phyloP scores from a whole-genome alignment of 1,140 invertebrate genomes.

The Neodiprion virginianus region DNA sequence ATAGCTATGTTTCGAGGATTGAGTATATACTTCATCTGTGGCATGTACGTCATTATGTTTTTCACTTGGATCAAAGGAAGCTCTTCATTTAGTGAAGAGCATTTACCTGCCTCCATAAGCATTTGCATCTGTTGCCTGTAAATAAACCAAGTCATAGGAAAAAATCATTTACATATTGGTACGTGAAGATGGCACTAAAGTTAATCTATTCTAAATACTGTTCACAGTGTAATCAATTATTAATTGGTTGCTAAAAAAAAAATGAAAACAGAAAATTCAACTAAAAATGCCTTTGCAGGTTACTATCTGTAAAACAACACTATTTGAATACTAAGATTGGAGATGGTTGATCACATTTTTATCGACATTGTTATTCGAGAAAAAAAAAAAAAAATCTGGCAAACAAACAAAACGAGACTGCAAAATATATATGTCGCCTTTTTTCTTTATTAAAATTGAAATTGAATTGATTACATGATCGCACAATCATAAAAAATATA shows the following conservation, averaged over 20 bases:
- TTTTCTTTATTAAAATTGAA: conserved; percentile 22
- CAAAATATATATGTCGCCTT: neutral
- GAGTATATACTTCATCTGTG: conserved; percentile 85
- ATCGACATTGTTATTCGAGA: neutral
- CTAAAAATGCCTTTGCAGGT: neutral
- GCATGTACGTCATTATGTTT: conserved; percentile 83
- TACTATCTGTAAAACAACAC: neutral
- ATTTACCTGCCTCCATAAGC: conserved; percentile 75
- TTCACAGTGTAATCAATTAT: too few species aligned
- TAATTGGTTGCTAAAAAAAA: too few species aligned
- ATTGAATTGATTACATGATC: conserved; percentile 19
- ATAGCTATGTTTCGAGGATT: conserved; percentile 52
- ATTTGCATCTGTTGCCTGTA: conserved; percentile 77
- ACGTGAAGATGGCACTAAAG: conserved; percentile 7
- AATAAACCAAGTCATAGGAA: conserved; percentile 30
- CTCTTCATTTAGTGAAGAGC: conserved; percentile 68
- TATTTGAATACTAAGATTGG: neutral
- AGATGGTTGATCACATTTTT: neutral
- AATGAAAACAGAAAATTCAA: neutral
- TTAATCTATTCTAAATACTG: neutral
- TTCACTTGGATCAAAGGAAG: conserved; percentile 79
- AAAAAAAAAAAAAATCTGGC: conserved; percentile 42
- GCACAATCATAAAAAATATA: neutral
- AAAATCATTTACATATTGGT: neutral
- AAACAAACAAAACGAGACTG: conserved; percentile 41